Conservation (phyloP, 2,113 vertebrate genomes). For the Onychostoma macrolepis region DNA sequence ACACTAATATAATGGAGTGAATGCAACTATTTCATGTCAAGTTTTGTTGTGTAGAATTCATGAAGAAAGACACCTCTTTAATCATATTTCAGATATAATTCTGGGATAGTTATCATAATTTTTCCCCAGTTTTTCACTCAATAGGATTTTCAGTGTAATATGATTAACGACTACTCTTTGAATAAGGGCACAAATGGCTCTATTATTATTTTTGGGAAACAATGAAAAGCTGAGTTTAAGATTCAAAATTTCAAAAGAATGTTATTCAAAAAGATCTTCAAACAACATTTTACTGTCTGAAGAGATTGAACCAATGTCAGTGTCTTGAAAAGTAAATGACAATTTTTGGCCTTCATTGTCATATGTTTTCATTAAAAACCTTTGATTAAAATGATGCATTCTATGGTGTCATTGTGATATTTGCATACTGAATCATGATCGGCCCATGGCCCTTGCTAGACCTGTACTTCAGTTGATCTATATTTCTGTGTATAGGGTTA, state of each 20-base stretch:
- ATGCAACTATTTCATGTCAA: background rate
- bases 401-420: background rate
- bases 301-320: background rate
- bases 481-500: no score
- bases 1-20: background rate
- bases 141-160: no score
- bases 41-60: no score
- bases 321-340: background rate
- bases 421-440: background rate
- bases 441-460: no score
- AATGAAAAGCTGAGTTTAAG: background rate
- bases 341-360: background rate
- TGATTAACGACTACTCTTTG: background rate
- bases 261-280: background rate
- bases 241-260: background rate
- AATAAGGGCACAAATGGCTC: background rate
- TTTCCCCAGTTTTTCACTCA: no score
- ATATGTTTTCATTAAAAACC: background rate
- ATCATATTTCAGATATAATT: no score
- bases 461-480: no score
- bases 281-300: background rate
- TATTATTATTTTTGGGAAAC: background rate
- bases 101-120: no score
- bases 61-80: no score
- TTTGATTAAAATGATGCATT: background rate